A percentile compares a stretch with the other conserved stretches of the same genome.
phyloP scores from a whole-genome alignment of 2,113 vertebrate genomes.

The Australoheros scitulus region DNA sequence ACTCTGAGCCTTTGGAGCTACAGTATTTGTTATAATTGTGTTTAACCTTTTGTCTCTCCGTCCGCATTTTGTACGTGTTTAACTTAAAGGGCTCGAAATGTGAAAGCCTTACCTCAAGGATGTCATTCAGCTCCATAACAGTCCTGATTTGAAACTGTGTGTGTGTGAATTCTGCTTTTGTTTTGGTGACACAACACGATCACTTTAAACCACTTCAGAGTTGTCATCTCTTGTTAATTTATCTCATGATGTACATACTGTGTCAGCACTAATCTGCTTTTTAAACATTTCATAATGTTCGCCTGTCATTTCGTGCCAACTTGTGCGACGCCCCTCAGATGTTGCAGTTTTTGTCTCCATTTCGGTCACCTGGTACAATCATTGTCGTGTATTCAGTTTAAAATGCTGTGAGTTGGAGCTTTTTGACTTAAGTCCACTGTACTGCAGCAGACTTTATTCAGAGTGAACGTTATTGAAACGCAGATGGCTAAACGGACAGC shows the following conservation, averaged over 20 bases:
- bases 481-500: background rate
- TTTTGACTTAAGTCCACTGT: background rate
- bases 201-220: conserved; percentile 6
- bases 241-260: conserved; percentile 28
- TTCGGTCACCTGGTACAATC: background rate
- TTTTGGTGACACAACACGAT: conserved; percentile 7
- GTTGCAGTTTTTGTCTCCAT: background rate
- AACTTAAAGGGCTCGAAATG: conserved; percentile 59
- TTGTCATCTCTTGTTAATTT: conserved; percentile 37
- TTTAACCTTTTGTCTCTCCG: conserved; percentile 41
- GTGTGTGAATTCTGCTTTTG: conserved; percentile 45
- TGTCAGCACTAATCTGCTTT: conserved; percentile 7
- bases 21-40: conserved; percentile 49
- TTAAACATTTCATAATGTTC: background rate
- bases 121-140: conserved; percentile 36
- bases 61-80: conserved; percentile 42
- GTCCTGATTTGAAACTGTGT: conserved; percentile 19
- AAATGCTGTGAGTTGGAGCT: conserved; percentile 44
- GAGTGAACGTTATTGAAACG: conserved; percentile 4
- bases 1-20: conserved; percentile 16
- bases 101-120: conserved; percentile 62
- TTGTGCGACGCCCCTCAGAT: background rate
- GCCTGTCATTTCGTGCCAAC: conserved; percentile 10
- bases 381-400: conserved; percentile 2
- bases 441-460: conserved; percentile 25